Conservation (phyloP, 2,113 vertebrate genomes). For the Cheilinus undulatus region DNA sequence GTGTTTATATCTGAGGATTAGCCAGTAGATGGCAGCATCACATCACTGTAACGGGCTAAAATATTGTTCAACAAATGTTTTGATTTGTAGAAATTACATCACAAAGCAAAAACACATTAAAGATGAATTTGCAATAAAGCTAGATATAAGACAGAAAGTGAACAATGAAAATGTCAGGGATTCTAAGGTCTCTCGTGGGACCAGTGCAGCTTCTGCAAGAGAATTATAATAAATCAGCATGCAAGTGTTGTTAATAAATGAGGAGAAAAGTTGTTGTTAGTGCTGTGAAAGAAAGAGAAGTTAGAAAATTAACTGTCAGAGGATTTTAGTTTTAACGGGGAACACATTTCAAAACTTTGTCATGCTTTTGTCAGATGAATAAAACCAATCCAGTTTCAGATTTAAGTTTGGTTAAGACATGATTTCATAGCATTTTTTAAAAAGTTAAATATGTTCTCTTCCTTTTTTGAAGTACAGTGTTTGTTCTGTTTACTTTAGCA, state of each 20-base stretch:
- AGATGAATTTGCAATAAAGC: neutral
- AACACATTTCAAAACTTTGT: conserved; percentile 63
- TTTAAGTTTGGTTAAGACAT: conserved; percentile 1
- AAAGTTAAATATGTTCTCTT: too few species aligned
- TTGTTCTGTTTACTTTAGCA: neutral
- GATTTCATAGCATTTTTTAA: too few species aligned
- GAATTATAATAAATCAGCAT: conserved; percentile 79
- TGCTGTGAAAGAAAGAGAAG: conserved; percentile 53
- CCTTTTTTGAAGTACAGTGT: too few species aligned
- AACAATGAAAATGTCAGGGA: neutral
- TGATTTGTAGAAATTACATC: neutral
- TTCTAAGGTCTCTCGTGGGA: conserved; percentile 48
- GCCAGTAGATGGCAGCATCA: conserved; percentile 71
- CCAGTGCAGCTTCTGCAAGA: conserved; percentile 38
- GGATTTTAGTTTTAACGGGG: conserved; percentile 21
- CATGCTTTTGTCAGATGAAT: neutral
- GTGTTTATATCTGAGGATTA: neutral
- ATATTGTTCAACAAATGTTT: too few species aligned
- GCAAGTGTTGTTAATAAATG: conserved; percentile 80
- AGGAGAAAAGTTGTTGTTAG: conserved; percentile 18
- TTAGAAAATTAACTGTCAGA: conserved; percentile 55
- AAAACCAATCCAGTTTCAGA: neutral
- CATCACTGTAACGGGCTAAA: conserved; percentile 8
- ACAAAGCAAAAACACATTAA: neutral
- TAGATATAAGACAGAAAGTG: conserved; percentile 4